Evolutionary conservation across 2,888 invertebrate genomes (phyloP).

Genomic region (Aquatica leii): DNA sequence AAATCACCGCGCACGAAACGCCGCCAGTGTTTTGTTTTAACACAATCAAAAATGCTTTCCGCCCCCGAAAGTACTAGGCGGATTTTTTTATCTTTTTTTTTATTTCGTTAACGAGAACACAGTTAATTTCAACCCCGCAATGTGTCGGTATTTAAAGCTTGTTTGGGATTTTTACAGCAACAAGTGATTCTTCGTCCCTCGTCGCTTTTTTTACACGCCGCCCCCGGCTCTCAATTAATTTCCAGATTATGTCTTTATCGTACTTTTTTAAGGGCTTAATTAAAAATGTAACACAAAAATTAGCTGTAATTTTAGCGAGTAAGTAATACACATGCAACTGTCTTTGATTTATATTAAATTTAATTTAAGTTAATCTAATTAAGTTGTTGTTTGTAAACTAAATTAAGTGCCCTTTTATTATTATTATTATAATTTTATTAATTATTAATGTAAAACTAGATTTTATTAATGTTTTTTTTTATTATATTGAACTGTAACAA

Average conservation of each 20-base stretch:
- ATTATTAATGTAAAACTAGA: slow-evolving; percentile 16
- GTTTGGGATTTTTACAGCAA: slow-evolving; percentile 48
- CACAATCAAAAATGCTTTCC: slow-evolving; percentile 29
- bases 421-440: slow-evolving; percentile 12
- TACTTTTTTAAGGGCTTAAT: slow-evolving; percentile 19
- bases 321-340: slow-evolving; percentile 59
- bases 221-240: slow-evolving; percentile 24
- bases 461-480: slow-evolving; percentile 25
- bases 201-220: slow-evolving; percentile 41
- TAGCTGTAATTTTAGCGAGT: too few relatives aligned
- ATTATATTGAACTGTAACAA: slow-evolving; percentile 30
- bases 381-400: slow-evolving; percentile 34
- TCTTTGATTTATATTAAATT: too few relatives aligned
- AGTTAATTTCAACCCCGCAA: slow-evolving; percentile 27
- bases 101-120: slow-evolving; percentile 26
- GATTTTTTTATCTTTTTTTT: slow-evolving; percentile 38
- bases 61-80: too few relatives aligned
- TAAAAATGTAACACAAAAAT: too few relatives aligned
- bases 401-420: slow-evolving; percentile 38
- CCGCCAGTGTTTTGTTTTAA: not conserved
- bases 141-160: slow-evolving; percentile 30
- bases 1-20: not conserved
- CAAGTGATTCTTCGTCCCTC: slow-evolving; percentile 48
- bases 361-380: slow-evolving; percentile 17
- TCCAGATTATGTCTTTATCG: slow-evolving; percentile 21